Conservation (phyloP, 2,797 vertebrate genomes). For the Pristis pectinata region DNA sequence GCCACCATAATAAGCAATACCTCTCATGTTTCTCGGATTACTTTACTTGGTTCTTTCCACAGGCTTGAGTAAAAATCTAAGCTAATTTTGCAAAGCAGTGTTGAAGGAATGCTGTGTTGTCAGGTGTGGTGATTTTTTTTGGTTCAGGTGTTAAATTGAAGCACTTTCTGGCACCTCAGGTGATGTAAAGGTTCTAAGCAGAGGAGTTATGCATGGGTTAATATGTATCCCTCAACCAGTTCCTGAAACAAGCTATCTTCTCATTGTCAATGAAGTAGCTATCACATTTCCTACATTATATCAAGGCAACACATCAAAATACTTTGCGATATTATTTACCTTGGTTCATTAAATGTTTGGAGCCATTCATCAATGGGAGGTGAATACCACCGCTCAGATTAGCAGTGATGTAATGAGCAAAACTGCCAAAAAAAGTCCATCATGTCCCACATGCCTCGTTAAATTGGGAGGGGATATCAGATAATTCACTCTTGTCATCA, state of each 20-base stretch:
- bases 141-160: neutral
- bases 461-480: neutral
- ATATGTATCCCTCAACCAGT: neutral
- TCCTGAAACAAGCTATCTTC: neutral
- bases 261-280: neutral
- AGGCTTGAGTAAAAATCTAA: neutral
- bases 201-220: neutral
- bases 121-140: neutral
- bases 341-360: neutral
- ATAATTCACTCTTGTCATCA: neutral
- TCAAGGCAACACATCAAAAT: neutral
- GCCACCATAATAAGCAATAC: too few species aligned
- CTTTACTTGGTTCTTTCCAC: neutral
- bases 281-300: neutral
- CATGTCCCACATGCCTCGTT: neutral
- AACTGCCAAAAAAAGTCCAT: neutral
- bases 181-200: neutral
- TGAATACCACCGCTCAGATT: neutral
- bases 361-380: neutral
- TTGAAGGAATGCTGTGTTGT: neutral
- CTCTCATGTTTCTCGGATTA: neutral
- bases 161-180: neutral
- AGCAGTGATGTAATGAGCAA: neutral
- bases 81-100: too few species aligned
- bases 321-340: neutral